Evolutionary conservation across 2,888 invertebrate genomes (phyloP), one percentile per base, ranked within the genome.

Genomic region (Temnothorax rugatulus): DNA sequence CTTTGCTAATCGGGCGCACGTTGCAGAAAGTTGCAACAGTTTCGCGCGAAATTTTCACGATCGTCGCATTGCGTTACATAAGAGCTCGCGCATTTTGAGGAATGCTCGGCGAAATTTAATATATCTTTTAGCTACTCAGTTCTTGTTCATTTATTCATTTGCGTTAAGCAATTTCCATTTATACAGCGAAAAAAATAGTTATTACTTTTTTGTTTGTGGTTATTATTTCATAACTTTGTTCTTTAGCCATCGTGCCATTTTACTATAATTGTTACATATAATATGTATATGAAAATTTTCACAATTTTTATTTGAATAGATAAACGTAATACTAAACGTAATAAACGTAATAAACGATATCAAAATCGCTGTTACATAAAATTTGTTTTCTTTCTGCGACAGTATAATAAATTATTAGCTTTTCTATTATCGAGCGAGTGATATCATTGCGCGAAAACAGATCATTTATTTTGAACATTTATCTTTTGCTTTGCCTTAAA

Each of bases 21-120:
- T 52, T 52, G 50, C 57, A 11, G 29, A 47, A 54, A 68, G 57
- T 69, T 68, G n/a, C 44, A 44, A 59, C 54, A 68, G 21, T 79
- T 79, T 18, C 15, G 21, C 41, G 54, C 54, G 41, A 77, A 68
- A 79, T 69, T 79, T 68, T 68, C 79, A 59, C 34, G 57, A 79
- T 79, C 21, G 13, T 68, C 34, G 44, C 9, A 34, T 57, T 44
- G 41, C n/a, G n/a, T 64, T 47, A 66, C 15, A n/a, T 11, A 57
- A 34, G 21, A 79, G 21, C 15, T 54, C 13, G 9, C 29, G 29
- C 29, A 29, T 54, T 44, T 44, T n/a, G 44, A 29, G n/a, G 13
- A 18, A 57, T 29, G 13, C 15, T 77, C 29, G 5, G 18, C 44
- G 1, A 25, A 63, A 52, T 77, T 41, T 76, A n/a, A 77, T 77